A percentile compares a stretch with the other conserved stretches of the same genome.
phyloP scores from a whole-genome alignment of 2,797 vertebrate genomes.

The Holocentrus rufus region DNA sequence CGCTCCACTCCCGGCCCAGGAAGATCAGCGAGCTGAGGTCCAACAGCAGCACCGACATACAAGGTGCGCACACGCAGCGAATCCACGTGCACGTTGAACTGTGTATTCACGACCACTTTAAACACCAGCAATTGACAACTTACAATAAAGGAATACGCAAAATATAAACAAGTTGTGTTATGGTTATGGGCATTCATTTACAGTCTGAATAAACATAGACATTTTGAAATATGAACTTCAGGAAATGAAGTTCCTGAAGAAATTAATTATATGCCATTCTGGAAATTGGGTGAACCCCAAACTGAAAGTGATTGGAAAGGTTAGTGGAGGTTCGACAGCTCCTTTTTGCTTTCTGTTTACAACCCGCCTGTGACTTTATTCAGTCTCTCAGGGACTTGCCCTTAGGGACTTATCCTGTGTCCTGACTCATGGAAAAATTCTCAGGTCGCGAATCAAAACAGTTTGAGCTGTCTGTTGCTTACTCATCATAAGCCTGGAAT shows the following conservation, averaged over 20 bases:
- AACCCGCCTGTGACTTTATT: not conserved
- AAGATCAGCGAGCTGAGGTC: conserved; percentile 88
- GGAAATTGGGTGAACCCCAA: not conserved
- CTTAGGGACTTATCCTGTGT: not conserved
- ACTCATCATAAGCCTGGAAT: conserved; percentile 53
- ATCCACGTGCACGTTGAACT: not conserved
- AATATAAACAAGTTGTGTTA: too few relatives aligned
- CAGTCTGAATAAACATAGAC: not conserved
- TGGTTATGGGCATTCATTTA: not conserved
- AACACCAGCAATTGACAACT: conserved; percentile 1
- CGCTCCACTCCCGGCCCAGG: conserved; percentile 73
- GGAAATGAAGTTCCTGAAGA: too few relatives aligned
- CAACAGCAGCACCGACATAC: conserved; percentile 89
- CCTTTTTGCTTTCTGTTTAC: not conserved
- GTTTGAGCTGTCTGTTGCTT: conserved; percentile 35
- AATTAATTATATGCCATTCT: not conserved
- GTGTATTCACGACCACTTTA: not conserved
- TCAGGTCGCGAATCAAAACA: conserved; percentile 33
- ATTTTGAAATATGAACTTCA: too few relatives aligned
- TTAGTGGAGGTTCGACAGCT: not conserved
- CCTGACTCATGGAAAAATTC: conserved; percentile 51
- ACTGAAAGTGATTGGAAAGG: not conserved
- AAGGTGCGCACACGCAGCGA: conserved; percentile 79
- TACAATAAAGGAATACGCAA: not conserved
- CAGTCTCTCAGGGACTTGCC: conserved; percentile 28